Base-by-base conservation (phyloP, 30 jellyfish, hydroid and myxozoan genomes). In the Cassiopea xamachana region DNA sequence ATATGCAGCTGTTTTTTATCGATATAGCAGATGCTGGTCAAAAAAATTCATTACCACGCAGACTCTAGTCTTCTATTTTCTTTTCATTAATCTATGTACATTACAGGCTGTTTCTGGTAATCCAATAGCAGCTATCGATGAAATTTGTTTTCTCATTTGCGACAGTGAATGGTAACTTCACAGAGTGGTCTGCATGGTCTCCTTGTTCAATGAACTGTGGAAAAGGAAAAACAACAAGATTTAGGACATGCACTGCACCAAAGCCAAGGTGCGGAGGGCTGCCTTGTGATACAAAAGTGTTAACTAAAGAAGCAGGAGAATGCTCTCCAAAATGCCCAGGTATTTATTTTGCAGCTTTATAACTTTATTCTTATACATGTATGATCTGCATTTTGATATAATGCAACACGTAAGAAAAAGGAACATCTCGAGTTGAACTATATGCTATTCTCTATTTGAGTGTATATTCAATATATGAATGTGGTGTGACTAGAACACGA, bases 161-260 rank as follows among this genome's bases (percentile, higher is more conserved):
- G 12, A 44, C 60, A 94, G 98, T 94, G 47, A 88, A 94, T 74
- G 98, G 97, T 16, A 92, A 96, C 15, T 68, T 94, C 60, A 82
- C 94, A 2, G 69, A 68, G 2, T 94, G 98, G 98, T 83, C 95
- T 55, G 64, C 46, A 0, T 94, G 98, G 98, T 39, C 97, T 19
- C 48, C 64, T 39, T 94, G 98, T 87, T 60, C 97, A 2, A 43
- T 86, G 2, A 46, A 76, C 58, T 94, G 98, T 82, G 90, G 93
- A 48, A 77, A 72, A 50, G 98, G 98, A 47, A 87, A 87, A 8
- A 75, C 58, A 50, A 69, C 27, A 14, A 82, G 96, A 64, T 9
- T 19, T 17, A 96, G 98, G 48, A 76, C 19, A n/a, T 93, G 98
- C 81, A 72, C 67, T 64, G 68, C 84, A 39, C 98, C 98, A 48